phyloP scores from a whole-genome alignment of 2,113 vertebrate species.

The Rhinogobius similis region DNA sequence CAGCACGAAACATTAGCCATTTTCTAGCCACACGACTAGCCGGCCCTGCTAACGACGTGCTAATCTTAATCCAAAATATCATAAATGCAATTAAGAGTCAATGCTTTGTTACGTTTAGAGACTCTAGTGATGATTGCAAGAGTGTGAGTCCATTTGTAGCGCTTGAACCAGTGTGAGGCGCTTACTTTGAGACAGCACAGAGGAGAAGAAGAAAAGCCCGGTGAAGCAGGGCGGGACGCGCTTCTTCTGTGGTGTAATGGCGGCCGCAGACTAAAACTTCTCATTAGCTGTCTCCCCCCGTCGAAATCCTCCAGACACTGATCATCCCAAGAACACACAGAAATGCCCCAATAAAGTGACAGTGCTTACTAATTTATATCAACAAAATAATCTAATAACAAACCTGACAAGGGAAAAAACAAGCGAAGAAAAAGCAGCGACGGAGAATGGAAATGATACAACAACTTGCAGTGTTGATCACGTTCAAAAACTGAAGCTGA shows the following conservation, averaged over 20 bases:
- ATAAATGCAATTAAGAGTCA: background rate
- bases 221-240: constrained; percentile 71
- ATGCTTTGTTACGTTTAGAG: background rate
- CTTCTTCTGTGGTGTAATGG: constrained; percentile 84
- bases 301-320: constrained; percentile 64
- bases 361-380: background rate
- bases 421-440: constrained; percentile 36
- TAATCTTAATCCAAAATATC: constrained; percentile 11
- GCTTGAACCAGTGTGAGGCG: constrained; percentile 46
- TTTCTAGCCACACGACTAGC: constrained; percentile 47
- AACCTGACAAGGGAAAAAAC: constrained; percentile 59
- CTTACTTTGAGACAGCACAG: constrained; percentile 47
- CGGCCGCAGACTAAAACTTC: constrained; percentile 66
- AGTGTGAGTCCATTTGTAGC: constrained; percentile 24
- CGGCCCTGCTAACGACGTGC: constrained; percentile 12
- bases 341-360: background rate
- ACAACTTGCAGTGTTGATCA: constrained; percentile 60
- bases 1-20: constrained; percentile 57
- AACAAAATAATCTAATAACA: constrained; percentile 48
- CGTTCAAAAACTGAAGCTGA: constrained; percentile 56
- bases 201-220: constrained; percentile 67
- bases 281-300: constrained; percentile 75
- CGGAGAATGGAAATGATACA: constrained; percentile 31
- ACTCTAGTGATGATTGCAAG: constrained; percentile 5
- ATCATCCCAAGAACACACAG: background rate